Percentiles rank a stretch among this genome's conserved stretches.
These are phyloP conservation scores for Charaxes varanes DNA, from an alignment of 1,140 invertebrate genomes.

Conservation along the genomic window DNA sequence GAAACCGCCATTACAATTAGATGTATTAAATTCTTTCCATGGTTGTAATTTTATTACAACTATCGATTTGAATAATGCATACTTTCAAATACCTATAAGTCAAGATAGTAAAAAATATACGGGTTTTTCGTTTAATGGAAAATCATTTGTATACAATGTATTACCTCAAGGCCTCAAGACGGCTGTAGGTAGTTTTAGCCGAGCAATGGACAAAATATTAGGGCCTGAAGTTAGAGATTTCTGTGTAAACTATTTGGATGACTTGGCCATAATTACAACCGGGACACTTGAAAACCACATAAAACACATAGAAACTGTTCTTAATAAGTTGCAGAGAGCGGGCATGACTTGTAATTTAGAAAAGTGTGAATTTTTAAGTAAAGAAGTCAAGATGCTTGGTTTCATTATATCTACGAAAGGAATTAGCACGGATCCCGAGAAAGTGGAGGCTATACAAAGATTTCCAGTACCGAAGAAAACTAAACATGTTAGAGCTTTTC, in stretches of 20 bases:
- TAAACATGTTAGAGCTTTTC: constrained; percentile 42
- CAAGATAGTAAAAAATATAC: constrained; percentile 34
- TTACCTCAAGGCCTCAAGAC: constrained; percentile 47
- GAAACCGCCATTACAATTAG: constrained; percentile 26
- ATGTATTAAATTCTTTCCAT: constrained; percentile 32
- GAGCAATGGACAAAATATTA: constrained; percentile 35
- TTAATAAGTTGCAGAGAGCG: not conserved
- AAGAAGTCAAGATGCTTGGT: constrained; percentile 32
- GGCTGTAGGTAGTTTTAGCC: constrained; percentile 38
- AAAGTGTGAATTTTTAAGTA: constrained; percentile 32
- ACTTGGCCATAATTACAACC: constrained; percentile 24
- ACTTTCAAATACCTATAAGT: constrained; percentile 44
- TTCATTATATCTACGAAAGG: constrained; percentile 34
- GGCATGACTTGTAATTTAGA: constrained; percentile 25
- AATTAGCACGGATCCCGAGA: constrained; percentile 35
- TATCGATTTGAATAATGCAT: constrained; percentile 41
- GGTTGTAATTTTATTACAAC: constrained; percentile 30
- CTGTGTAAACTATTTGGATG: constrained; percentile 32
- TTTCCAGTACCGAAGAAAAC: constrained; percentile 17
- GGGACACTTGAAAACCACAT: constrained; percentile 26
- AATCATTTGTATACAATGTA: constrained; percentile 36
- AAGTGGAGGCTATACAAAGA: constrained; percentile 27
- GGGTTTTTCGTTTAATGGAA: constrained; percentile 35
- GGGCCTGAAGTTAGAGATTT: constrained; percentile 27
- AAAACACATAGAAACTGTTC: constrained; percentile 20